phyloP scores from a whole-genome alignment of 2,888 invertebrate species.

The Sphecodes monilicornis region DNA sequence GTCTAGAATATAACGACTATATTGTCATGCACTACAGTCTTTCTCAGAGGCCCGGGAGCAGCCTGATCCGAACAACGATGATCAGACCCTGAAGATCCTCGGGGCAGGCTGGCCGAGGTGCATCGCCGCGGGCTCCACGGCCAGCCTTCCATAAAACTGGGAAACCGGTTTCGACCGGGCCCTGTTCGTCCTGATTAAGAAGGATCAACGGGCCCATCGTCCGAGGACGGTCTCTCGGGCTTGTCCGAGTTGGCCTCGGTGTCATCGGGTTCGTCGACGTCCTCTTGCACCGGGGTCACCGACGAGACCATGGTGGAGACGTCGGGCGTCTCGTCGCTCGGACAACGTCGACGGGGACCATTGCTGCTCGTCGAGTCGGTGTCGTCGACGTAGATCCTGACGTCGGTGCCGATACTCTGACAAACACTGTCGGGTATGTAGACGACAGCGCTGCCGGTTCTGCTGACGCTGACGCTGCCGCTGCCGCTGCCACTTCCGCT shows the following conservation, averaged over 20 bases:
- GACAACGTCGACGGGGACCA: conserved; percentile 26
- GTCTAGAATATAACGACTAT: conserved; percentile 78
- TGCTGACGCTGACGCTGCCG: conserved; percentile 15
- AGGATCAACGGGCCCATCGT: conserved; percentile 45
- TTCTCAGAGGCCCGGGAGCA: conserved; percentile 72
- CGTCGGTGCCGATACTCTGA: conserved; percentile 66
- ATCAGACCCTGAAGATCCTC: conserved; percentile 23
- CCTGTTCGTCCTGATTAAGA: conserved; percentile 59
- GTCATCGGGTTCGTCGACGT: conserved; percentile 4
- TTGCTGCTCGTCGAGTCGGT: conserved; percentile 76
- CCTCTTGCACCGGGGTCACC: conserved; percentile 28
- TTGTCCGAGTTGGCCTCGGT: conserved; percentile 12
- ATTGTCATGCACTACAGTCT: conserved; percentile 82
- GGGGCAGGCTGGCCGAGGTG: conserved; percentile 33
- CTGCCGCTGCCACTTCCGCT: conserved; percentile 37
- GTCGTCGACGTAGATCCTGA: conserved; percentile 79
- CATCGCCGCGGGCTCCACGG: conserved; percentile 42
- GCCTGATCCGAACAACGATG: neutral
- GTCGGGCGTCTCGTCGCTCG: conserved; percentile 54
- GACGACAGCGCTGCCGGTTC: conserved; percentile 28
- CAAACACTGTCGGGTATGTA: conserved; percentile 55
- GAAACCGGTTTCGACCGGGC: neutral
- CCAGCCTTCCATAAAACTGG: neutral
- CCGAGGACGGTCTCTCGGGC: conserved; percentile 36
- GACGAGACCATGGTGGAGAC: conserved; percentile 48